Evolutionary conservation across 2,888 invertebrate species (phyloP), one percentile per base, ranked within the genome.

Genomic region (Pteria penguin): DNA sequence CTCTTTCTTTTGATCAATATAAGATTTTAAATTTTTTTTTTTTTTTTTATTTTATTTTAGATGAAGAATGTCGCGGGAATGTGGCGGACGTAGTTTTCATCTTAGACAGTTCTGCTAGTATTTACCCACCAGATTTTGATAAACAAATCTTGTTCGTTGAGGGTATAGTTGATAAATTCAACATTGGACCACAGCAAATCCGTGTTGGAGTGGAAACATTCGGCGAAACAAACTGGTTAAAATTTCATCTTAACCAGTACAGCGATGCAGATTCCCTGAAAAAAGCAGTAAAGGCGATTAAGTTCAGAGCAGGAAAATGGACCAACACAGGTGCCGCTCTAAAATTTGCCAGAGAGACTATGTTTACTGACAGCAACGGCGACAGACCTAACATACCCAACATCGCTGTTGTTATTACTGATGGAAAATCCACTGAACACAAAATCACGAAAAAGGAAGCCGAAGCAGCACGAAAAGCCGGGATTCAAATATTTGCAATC

Each of bases 341-440:
- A 2, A 68, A 79, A 4, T 87, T 72, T 67, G 84, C 84, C 8
- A 63, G 82, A 3, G 52, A 76, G 0, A 14, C 79, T 45, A 85
- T 88, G 85, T 86, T 87, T 66, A 77, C 69, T 4, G n/a, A 26
- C 0, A 66, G 72, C n/a, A 68, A 69, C 8, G 83, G 85, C 0
- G 77, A 73, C 1, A 78, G 89, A 26, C 32, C 60, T 0, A 82
- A 77, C 22, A 87, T 86, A 2, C 76, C 86, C 1, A 80, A 82
- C 22, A 82, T 90, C 52, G 87, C 83, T 31, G 79, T 91, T 5
- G 84, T 91, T 33, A 84, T 91, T 61, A 91, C 91, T 1, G 91
- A 91, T 77, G 91, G 90, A 2, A 76, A 82, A 31, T 90, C 90
- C 0, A 82, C 86, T 27, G 75, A 86, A 65, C 72, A 77, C 2